Percentiles rank a stretch among this genome's conserved stretches.
These are phyloP conservation scores for Apostichopus leukothele DNA, from an alignment of 53 echinoderm and acorn worm species.

Conservation along the genomic window DNA sequence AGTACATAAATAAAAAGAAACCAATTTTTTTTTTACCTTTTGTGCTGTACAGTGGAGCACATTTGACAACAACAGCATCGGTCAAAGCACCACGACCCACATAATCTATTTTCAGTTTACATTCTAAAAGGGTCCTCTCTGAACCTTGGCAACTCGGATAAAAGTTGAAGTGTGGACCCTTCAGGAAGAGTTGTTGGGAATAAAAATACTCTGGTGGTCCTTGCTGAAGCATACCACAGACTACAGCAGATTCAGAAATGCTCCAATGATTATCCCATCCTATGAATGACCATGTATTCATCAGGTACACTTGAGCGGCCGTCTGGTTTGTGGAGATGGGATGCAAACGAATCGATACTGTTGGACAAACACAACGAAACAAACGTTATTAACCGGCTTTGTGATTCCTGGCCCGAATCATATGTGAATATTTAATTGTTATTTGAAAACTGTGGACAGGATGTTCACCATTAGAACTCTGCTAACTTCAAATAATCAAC, in stretches of 20 bases:
- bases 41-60: not conserved
- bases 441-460: too few relatives aligned
- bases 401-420: too few relatives aligned
- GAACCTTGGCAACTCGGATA: not conserved
- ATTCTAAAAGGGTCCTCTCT: not conserved
- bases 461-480: too few relatives aligned
- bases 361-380: not conserved
- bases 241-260: not conserved
- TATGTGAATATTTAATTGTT: too few relatives aligned
- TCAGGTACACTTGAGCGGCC: not conserved
- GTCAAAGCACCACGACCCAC: not conserved
- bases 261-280: not conserved
- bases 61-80: not conserved
- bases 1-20: not conserved
- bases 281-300: not conserved
- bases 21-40: not conserved
- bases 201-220: not conserved
- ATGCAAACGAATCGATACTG: not conserved
- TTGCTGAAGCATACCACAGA: constrained; percentile 1
- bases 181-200: not conserved
- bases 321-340: not conserved
- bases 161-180: not conserved
- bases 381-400: too few relatives aligned
- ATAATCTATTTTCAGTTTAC: not conserved
- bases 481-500: too few relatives aligned